Conservation (phyloP, 2,113 vertebrate genomes). For the Plecotus auritus region DNA sequence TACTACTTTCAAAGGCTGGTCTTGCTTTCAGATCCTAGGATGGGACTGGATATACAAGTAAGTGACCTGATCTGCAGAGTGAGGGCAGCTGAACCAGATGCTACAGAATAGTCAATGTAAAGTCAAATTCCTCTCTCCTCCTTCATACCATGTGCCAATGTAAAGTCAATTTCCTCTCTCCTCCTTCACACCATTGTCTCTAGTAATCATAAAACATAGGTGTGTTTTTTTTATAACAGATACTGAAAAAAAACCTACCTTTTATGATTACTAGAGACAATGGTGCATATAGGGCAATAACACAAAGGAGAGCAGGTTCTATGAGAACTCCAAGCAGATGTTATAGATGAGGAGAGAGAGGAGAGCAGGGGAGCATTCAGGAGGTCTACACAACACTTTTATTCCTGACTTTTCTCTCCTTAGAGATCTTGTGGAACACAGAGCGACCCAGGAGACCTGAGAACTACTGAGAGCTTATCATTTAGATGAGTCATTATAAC, state of each 20-base stretch:
- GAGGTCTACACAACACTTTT: background rate
- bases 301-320: too few relatives aligned
- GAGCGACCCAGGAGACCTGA: background rate
- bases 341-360: background rate
- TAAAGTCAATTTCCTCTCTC: too few relatives aligned
- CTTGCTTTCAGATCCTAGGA: background rate
- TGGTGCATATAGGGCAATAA: background rate
- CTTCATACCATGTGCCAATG: too few relatives aligned
- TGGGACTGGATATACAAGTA: background rate
- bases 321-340: background rate
- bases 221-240: background rate
- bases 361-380: background rate
- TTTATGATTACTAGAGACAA: background rate
- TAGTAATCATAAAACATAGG: too few relatives aligned
- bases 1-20: background rate
- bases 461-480: background rate
- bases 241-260: background rate
- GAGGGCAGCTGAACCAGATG: background rate
- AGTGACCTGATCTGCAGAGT: background rate
- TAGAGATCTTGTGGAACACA: background rate
- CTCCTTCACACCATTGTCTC: too few relatives aligned
- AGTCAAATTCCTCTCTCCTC: background rate
- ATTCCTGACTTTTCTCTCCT: background rate
- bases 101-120: background rate
- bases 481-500: background rate